These are phyloP conservation scores for Coranthus polyacanthus DNA, from an alignment of 2,797 vertebrate genomes.

Conservation along the genomic window DNA sequence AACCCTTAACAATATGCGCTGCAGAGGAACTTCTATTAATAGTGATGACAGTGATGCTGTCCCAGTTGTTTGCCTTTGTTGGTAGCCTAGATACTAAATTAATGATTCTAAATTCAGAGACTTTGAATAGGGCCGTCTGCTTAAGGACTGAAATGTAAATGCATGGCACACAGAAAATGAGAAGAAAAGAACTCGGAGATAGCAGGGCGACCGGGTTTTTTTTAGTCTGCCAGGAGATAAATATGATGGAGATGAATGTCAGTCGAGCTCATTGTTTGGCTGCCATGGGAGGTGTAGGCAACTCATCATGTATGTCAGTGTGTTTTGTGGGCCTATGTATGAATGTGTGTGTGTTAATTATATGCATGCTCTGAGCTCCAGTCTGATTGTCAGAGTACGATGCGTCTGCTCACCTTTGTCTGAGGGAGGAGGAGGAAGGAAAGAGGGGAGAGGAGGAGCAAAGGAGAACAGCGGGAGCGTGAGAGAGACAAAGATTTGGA, in stretches of 20 bases:
- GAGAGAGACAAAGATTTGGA: slow-evolving; percentile 58
- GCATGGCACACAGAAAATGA: slow-evolving; percentile 31
- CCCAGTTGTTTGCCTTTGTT: slow-evolving; percentile 69
- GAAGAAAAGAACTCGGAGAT: slow-evolving; percentile 51
- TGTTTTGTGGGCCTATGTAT: slow-evolving; percentile 35
- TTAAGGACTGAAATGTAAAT: slow-evolving; percentile 68
- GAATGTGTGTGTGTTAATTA: slow-evolving; percentile 61
- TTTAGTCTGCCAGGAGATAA: slow-evolving; percentile 67
- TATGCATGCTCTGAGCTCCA: slow-evolving; percentile 63
- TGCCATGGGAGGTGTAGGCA: slow-evolving; percentile 65
- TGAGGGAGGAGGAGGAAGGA: slow-evolving; percentile 31
- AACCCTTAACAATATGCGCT: slow-evolving; percentile 41
- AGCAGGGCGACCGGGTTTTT: slow-evolving; percentile 32
- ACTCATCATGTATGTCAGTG: slow-evolving; percentile 62
- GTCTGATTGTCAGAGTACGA: slow-evolving; percentile 70
- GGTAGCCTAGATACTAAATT: slow-evolving; percentile 60
- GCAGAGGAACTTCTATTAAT: slow-evolving; percentile 61
- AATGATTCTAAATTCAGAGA: slow-evolving; percentile 54
- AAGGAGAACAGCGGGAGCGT: slow-evolving; percentile 36
- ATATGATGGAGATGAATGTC: slow-evolving; percentile 72
- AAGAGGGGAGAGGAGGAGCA: slow-evolving; percentile 18
- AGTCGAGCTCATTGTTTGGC: slow-evolving; percentile 74
- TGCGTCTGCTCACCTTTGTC: slow-evolving; percentile 75
- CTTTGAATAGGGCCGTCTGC: slow-evolving; percentile 27
- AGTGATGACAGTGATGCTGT: slow-evolving; percentile 50